A percentile compares a stretch with the other conserved stretches of the same genome.
These are phyloP conservation scores for Alloplasta piceator DNA, from an alignment of 2,888 invertebrate genomes.

Conservation along the genomic window DNA sequence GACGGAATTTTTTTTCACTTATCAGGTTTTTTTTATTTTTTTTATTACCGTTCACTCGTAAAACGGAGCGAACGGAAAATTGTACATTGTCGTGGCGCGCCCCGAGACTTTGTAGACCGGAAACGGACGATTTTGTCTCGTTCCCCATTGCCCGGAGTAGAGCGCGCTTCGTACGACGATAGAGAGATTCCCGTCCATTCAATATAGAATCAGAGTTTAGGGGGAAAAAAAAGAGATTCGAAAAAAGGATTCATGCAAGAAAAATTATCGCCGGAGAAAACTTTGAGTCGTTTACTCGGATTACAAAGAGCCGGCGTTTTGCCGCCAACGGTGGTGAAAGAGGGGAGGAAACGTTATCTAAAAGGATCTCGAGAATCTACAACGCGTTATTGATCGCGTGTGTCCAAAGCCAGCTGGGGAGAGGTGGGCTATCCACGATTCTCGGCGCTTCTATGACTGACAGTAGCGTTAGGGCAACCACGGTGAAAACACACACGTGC, in stretches of 20 bases:
- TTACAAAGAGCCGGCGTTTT: too few relatives aligned
- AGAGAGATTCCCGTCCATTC: slow-evolving; percentile 62
- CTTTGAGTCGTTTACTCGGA: too few relatives aligned
- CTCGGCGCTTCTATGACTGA: slow-evolving; percentile 61
- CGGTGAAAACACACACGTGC: slow-evolving; percentile 77
- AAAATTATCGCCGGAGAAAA: background rate
- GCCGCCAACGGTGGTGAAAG: too few relatives aligned
- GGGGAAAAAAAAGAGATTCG: background rate
- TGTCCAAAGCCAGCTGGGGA: slow-evolving; percentile 76
- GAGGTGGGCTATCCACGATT: slow-evolving; percentile 62
- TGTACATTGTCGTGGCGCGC: slow-evolving; percentile 50
- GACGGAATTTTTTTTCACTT: too few relatives aligned
- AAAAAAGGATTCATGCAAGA: background rate
- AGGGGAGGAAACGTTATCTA: slow-evolving; percentile 63
- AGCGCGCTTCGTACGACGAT: slow-evolving; percentile 47
- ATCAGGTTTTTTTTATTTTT: too few relatives aligned
- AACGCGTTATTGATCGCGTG: slow-evolving; percentile 80
- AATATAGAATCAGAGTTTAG: slow-evolving; percentile 56
- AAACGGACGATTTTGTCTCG: slow-evolving; percentile 58
- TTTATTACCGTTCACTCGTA: background rate
- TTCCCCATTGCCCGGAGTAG: background rate
- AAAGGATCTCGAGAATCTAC: slow-evolving; percentile 79
- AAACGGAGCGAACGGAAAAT: slow-evolving; percentile 23
- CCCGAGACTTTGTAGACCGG: slow-evolving; percentile 41
- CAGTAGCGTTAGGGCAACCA: slow-evolving; percentile 80